Percentiles rank a stretch among this genome's conserved stretches.
phyloP scores from a whole-genome alignment of 2,888 invertebrate genomes.

The Nemoura dubitans region DNA sequence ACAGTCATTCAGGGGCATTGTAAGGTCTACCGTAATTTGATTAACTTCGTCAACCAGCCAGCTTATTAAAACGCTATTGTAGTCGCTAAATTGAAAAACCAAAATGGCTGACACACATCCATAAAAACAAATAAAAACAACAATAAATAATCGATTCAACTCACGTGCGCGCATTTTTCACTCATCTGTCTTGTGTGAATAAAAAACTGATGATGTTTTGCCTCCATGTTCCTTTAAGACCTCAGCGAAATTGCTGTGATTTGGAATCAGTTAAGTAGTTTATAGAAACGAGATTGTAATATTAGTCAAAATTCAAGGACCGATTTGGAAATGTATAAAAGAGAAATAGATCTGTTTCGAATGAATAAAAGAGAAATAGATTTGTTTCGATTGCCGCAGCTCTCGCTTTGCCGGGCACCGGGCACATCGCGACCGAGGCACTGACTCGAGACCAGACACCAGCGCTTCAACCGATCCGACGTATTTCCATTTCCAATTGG shows the following conservation, averaged over 20 bases:
- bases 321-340: constrained; percentile 16
- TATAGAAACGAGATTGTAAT: constrained; percentile 1
- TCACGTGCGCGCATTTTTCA: constrained; percentile 40
- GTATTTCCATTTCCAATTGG: background rate
- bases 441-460: background rate
- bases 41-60: constrained; percentile 21
- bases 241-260: constrained; percentile 22
- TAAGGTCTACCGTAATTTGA: constrained; percentile 36
- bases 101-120: constrained; percentile 39
- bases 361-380: background rate
- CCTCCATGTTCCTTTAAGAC: background rate
- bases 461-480: background rate
- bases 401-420: background rate
- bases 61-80: constrained; percentile 39
- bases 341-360: background rate
- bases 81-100: constrained; percentile 40
- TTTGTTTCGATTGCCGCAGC: background rate
- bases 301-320: constrained; percentile 18
- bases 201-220: constrained; percentile 33
- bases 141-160: constrained; percentile 38
- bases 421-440: too few species aligned
- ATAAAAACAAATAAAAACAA: constrained; percentile 32
- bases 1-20: constrained; percentile 14
- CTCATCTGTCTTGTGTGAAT: constrained; percentile 22
- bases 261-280: background rate